phyloP scores from a whole-genome alignment of 2,113 vertebrate genomes.

The Chaetodon auriga region DNA sequence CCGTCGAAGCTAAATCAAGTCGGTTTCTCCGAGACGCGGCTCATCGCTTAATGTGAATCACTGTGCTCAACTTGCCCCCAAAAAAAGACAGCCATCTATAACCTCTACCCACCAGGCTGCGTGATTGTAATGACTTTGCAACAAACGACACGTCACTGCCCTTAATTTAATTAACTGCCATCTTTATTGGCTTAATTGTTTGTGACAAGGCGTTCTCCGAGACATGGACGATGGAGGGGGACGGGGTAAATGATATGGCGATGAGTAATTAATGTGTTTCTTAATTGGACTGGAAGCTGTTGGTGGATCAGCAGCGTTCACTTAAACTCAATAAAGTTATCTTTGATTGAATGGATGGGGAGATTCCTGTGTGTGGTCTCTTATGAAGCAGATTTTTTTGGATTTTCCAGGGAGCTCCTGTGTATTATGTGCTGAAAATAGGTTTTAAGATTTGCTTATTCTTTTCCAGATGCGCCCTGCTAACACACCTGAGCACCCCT shows the following conservation, averaged over 20 bases:
- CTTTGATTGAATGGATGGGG: slow-evolving; percentile 1
- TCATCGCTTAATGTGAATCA: slow-evolving; percentile 31
- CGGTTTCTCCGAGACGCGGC: slow-evolving; percentile 44
- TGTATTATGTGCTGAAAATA: neutral
- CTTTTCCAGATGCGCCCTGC: slow-evolving; percentile 23
- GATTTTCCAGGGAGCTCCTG: neutral
- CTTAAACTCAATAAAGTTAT: slow-evolving; percentile 22
- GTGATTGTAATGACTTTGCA: slow-evolving; percentile 72
- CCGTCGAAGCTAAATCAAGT: slow-evolving; percentile 32
- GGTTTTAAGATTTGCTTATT: slow-evolving; percentile 16
- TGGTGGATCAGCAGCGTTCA: slow-evolving; percentile 39
- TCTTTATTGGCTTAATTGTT: slow-evolving; percentile 83
- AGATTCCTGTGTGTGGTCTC: neutral
- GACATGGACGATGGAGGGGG: slow-evolving; percentile 59
- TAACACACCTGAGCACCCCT: slow-evolving; percentile 40
- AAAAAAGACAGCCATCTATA: slow-evolving; percentile 65
- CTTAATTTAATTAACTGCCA: slow-evolving; percentile 82
- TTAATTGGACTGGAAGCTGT: slow-evolving; percentile 79
- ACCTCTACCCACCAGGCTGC: slow-evolving; percentile 60
- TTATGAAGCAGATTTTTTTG: too few species aligned
- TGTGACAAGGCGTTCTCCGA: slow-evolving; percentile 79
- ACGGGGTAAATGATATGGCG: slow-evolving; percentile 70
- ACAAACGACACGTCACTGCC: slow-evolving; percentile 73
- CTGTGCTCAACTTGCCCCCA: slow-evolving; percentile 16
- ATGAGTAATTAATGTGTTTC: slow-evolving; percentile 82